Evolutionary conservation across 1,140 invertebrate species (phyloP).

Genomic region (Pissodes strobi): DNA sequence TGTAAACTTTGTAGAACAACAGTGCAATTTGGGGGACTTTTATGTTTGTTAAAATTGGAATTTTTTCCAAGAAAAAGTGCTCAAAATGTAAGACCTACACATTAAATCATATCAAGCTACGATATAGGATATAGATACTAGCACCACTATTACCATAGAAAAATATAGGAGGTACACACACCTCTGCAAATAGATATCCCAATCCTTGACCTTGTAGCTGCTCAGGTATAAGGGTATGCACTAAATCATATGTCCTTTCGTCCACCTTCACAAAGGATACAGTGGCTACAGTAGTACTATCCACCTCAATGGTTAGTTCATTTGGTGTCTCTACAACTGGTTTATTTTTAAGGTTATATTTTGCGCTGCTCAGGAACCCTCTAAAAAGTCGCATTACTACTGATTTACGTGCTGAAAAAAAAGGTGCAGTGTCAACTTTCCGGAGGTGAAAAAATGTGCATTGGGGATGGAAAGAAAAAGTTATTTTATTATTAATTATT

Average conservation of each 20-base stretch:
- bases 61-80: too few relatives aligned
- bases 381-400: constrained; percentile 26
- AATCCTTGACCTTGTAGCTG: constrained; percentile 65
- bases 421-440: too few relatives aligned
- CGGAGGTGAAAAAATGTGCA: too few relatives aligned
- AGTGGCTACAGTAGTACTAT: constrained; percentile 20
- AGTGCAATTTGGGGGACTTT: too few relatives aligned
- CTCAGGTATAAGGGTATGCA: constrained; percentile 64
- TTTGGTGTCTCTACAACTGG: constrained; percentile 30
- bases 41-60: too few relatives aligned
- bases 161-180: constrained; percentile 44
- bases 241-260: constrained; percentile 51
- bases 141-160: background rate
- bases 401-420: background rate
- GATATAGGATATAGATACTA: background rate
- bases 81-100: too few relatives aligned
- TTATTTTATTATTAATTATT: too few relatives aligned
- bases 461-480: too few relatives aligned
- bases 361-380: constrained; percentile 20
- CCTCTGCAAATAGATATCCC: constrained; percentile 67
- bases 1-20: too few relatives aligned
- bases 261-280: constrained; percentile 34
- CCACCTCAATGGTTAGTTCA: constrained; percentile 26
- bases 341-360: constrained; percentile 33
- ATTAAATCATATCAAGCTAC: constrained; percentile 28